Evolutionary conservation across 64 coral and sea anemone species (phyloP), one percentile per base, ranked within the genome.

Genomic region (Montipora efflorescens): DNA sequence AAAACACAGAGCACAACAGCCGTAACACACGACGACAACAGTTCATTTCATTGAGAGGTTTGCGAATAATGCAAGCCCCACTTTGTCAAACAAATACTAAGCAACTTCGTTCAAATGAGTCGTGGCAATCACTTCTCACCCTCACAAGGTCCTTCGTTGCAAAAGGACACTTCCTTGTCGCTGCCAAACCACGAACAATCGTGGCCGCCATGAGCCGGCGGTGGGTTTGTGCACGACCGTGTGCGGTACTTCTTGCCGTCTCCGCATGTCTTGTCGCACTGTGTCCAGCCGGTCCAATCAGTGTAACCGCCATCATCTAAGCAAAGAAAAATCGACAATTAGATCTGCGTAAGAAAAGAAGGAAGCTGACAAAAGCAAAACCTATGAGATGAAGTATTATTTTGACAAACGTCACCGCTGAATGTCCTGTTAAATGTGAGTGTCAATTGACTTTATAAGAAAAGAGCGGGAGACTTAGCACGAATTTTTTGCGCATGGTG

Each of bases 121-220:
- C 13, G 9, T 8, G 74, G 1, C 0, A 47, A 19, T 43, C 0
- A 57, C 19, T n/a, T 47, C 70, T 67, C 88, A 97, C 96, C 96
- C 83, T 95, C 83, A 22, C 96, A 97, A 43, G 81, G 59, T 51
- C 86, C 87, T 8, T 95, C 88, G 51, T 97, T 97, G n/a, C 96
- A 97, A 9, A 58, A 82, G 2, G 88, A 68, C 7, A 90, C 89
- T 74, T 97, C 96, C 16, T 91, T 92, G 18, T 91, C 89, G 47
- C 59, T 81, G 4, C 96, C 96, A 48, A 94, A 88, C 96, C 96
- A 97, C 25, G 96, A 97, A 72, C 96, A 97, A 69, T 94, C 92
- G n/a, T 88, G 96, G 0, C 96, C 96, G 28, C 96, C 96, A 75
- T 88, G 87, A 11, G 43, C 73, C 12, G 93, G 87, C 15, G 93